phyloP scores from a whole-genome alignment of 2,888 invertebrate species.

The Agonopterix arenella region DNA sequence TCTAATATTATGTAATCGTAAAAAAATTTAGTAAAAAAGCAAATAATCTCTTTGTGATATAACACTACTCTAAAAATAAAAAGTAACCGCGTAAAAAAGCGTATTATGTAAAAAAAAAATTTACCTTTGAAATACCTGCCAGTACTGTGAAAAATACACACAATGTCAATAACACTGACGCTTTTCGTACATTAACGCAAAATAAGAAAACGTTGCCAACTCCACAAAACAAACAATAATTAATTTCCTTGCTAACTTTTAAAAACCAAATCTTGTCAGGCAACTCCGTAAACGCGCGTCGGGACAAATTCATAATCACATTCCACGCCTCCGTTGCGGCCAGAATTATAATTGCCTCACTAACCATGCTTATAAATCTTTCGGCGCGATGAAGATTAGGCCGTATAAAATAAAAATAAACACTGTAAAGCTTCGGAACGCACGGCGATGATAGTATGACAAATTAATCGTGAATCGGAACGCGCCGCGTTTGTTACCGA shows the following conservation, averaged over 20 bases:
- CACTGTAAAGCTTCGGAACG: constrained; percentile 23
- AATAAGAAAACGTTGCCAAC: not conserved
- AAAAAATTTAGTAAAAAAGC: no score
- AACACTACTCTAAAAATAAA: no score
- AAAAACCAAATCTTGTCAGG: not conserved
- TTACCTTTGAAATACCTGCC: no score
- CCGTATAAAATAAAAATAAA: constrained; percentile 42
- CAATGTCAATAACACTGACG: no score
- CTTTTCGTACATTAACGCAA: not conserved
- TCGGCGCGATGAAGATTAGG: constrained; percentile 42
- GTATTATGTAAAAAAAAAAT: no score
- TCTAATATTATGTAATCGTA: no score
- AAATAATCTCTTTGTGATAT: no score
- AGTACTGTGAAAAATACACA: no score
- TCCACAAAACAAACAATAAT: not conserved
- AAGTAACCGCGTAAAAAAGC: no score
- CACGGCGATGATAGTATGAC: constrained; percentile 50
- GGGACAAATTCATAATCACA: constrained; percentile 21
- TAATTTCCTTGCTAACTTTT: not conserved
- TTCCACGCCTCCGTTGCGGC: constrained; percentile 30
- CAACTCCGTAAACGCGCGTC: not conserved
- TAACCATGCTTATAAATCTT: constrained; percentile 48
- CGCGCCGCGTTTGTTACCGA: constrained; percentile 33
- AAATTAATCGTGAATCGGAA: constrained; percentile 45
- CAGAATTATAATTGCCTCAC: constrained; percentile 40